phyloP scores from a whole-genome alignment of 1,140 invertebrate genomes.

The Papilio machaon region DNA sequence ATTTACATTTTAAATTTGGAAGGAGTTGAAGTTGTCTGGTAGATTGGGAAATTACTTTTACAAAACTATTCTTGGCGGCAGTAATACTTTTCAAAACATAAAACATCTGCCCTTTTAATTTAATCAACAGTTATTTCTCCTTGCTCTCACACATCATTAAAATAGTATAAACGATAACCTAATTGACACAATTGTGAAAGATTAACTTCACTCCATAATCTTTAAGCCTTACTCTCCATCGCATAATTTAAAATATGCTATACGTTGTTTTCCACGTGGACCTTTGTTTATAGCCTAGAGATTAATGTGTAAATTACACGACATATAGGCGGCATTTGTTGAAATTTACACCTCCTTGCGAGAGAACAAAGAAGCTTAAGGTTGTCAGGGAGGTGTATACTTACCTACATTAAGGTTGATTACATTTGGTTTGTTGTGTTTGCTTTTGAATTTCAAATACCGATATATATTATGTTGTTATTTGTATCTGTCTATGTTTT shows the following conservation, averaged over 20 bases:
- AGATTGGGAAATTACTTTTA: too few relatives aligned
- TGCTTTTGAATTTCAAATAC: not conserved
- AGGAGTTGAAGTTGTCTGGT: too few relatives aligned
- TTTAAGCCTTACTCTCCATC: too few relatives aligned
- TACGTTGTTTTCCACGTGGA: not conserved
- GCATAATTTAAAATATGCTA: not conserved
- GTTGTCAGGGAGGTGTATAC: not conserved
- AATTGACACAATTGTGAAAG: too few relatives aligned
- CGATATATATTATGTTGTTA: not conserved
- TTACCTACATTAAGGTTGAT: slow-evolving; percentile 17
- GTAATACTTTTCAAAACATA: too few relatives aligned
- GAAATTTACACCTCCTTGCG: slow-evolving; percentile 4
- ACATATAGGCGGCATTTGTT: not conserved
- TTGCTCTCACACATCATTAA: too few relatives aligned
- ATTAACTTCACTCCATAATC: too few relatives aligned
- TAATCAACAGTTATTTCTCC: too few relatives aligned
- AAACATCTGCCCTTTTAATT: too few relatives aligned
- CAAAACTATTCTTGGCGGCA: too few relatives aligned
- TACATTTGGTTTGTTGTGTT: not conserved
- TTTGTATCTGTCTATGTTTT: not conserved
- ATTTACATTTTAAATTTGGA: too few relatives aligned
- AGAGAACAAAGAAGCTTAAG: slow-evolving; percentile 10
- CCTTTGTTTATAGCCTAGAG: not conserved
- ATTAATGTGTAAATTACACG: not conserved
- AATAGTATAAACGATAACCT: too few relatives aligned